These are phyloP conservation scores for Calcarius ornatus DNA, from an alignment of 2,113 vertebrate species.

Conservation along the genomic window DNA sequence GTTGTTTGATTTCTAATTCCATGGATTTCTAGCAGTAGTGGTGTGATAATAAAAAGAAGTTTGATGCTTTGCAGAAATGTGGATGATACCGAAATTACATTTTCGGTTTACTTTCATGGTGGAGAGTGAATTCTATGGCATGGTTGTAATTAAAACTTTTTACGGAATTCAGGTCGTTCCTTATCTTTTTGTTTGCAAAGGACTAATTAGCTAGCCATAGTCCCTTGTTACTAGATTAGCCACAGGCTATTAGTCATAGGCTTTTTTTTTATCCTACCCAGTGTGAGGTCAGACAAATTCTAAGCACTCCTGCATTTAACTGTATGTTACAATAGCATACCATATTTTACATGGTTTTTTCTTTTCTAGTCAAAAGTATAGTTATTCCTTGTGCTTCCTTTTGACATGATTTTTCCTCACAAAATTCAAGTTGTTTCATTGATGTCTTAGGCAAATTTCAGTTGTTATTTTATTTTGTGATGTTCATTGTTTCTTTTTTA, in stretches of 20 bases:
- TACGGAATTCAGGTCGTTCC: background rate
- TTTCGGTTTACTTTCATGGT: background rate
- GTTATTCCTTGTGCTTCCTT: background rate
- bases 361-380: background rate
- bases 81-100: background rate
- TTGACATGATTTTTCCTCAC: background rate
- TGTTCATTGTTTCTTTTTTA: background rate
- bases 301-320: background rate
- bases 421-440: background rate
- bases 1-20: background rate
- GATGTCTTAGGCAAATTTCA: background rate
- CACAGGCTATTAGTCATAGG: background rate
- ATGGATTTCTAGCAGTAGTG: background rate
- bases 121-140: background rate
- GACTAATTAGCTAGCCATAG: background rate
- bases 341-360: background rate
- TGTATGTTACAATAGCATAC: background rate
- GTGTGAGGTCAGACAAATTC: slow-evolving; percentile 1
- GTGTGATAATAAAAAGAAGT: background rate
- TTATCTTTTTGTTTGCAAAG: background rate
- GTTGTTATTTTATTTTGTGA: background rate
- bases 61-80: background rate
- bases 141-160: background rate
- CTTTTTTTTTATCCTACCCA: background rate
- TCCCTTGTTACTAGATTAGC: slow-evolving; percentile 3